Percentiles rank a stretch among this genome's conserved stretches.
These are phyloP conservation scores for Brachymystax lenok DNA, from an alignment of 2,797 vertebrate genomes.

Conservation along the genomic window DNA sequence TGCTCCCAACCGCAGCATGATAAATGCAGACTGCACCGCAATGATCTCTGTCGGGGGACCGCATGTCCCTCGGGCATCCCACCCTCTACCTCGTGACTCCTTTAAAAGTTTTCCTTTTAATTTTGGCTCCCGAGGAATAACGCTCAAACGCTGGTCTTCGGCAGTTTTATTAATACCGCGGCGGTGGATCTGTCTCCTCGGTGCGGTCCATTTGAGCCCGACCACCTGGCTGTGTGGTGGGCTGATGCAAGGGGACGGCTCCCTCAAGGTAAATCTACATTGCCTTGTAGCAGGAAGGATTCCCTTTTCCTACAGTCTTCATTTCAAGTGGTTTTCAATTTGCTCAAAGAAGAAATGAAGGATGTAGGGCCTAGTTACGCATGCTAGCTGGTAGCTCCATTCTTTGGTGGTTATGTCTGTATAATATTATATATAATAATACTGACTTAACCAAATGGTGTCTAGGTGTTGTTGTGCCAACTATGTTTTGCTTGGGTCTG, in stretches of 20 bases:
- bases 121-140: constrained; percentile 32
- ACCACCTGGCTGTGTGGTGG: constrained; percentile 48
- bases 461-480: too few relatives aligned
- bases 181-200: constrained; percentile 32
- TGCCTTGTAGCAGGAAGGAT: constrained; percentile 48
- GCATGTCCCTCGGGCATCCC: too few relatives aligned
- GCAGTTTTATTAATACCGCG: constrained; percentile 38
- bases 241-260: constrained; percentile 13
- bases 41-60: too few relatives aligned
- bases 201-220: constrained; percentile 51
- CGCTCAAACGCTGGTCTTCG: too few relatives aligned
- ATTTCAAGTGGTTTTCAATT: constrained; percentile 36
- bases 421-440: too few relatives aligned
- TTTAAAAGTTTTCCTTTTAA: constrained; percentile 60
- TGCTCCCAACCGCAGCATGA: too few relatives aligned
- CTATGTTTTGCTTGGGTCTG: too few relatives aligned
- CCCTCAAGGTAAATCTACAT: constrained; percentile 38
- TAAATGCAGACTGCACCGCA: too few relatives aligned
- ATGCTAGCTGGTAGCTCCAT: neutral
- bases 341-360: constrained; percentile 7
- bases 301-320: constrained; percentile 44
- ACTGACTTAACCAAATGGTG: too few relatives aligned
- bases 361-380: neutral
- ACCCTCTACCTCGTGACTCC: constrained; percentile 27
- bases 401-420: neutral